phyloP scores from a whole-genome alignment of 2,888 invertebrate genomes.

The Chrysolina americana region DNA sequence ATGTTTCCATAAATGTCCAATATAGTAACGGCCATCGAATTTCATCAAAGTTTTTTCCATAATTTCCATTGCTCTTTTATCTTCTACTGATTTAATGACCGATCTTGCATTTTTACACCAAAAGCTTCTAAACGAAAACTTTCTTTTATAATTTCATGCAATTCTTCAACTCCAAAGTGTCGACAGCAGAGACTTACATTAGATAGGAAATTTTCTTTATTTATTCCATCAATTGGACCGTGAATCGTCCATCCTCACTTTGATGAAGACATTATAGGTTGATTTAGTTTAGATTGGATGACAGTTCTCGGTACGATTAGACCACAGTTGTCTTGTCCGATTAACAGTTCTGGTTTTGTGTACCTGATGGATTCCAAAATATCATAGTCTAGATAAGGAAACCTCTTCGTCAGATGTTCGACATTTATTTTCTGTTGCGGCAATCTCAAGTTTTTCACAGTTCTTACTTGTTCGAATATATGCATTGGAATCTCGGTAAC shows the following conservation, averaged over 20 bases:
- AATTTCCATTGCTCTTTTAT: not conserved
- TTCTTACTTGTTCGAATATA: not conserved
- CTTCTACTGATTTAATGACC: constrained; percentile 2
- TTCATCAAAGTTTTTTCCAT: not conserved
- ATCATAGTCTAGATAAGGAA: constrained; percentile 1
- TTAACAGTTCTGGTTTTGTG: constrained; percentile 4
- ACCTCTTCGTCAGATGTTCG: not conserved
- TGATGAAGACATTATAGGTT: not conserved
- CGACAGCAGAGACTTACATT: not conserved
- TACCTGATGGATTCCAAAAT: constrained; percentile 7
- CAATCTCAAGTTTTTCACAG: not conserved
- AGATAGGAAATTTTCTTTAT: not conserved
- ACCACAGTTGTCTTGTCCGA: constrained; percentile 12
- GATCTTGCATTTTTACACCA: not conserved
- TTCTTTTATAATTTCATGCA: not conserved
- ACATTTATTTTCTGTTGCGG: not conserved
- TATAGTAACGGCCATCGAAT: no score
- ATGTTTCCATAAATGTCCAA: no score
- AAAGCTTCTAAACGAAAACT: constrained; percentile 9
- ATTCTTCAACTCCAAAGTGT: not conserved
- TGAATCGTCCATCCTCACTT: constrained; percentile 9
- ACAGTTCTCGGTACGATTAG: no score
- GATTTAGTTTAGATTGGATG: not conserved
- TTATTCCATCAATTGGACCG: not conserved
- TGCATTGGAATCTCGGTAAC: no score